Percentiles rank a stretch among this genome's conserved stretches.
phyloP scores from a whole-genome alignment of 2,797 vertebrate genomes.

The Hydrophis major region DNA sequence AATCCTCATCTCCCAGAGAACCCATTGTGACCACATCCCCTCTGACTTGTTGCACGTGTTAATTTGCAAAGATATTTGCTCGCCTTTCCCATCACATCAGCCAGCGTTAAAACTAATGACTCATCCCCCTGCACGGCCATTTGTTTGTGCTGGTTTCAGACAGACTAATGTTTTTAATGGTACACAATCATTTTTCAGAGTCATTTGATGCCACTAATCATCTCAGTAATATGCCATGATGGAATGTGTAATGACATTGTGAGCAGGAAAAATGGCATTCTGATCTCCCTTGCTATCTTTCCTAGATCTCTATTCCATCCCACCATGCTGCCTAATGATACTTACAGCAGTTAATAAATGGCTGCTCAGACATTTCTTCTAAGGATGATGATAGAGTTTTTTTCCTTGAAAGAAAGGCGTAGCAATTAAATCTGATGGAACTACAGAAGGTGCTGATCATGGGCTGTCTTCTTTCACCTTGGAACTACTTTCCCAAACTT shows the following conservation, averaged over 20 bases:
- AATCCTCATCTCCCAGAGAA: not conserved
- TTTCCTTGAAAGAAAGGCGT: not conserved
- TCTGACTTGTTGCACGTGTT: conserved; percentile 24
- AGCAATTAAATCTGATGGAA: not conserved
- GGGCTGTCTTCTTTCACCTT: not conserved
- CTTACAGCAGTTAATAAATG: conserved; percentile 61
- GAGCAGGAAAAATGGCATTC: conserved; percentile 64
- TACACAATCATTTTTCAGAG: conserved; percentile 77
- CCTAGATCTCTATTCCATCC: conserved; percentile 64
- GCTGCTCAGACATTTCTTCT: conserved; percentile 22
- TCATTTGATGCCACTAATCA: conserved; percentile 76
- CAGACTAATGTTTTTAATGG: conserved; percentile 77
- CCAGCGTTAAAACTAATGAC: conserved; percentile 57
- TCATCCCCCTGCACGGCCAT: conserved; percentile 62
- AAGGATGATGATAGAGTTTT: conserved; percentile 32
- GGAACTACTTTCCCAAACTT: not conserved
- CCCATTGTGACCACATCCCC: not conserved
- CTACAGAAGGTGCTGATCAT: not conserved
- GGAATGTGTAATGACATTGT: conserved; percentile 65
- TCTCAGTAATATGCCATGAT: conserved; percentile 58
- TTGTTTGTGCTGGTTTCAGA: conserved; percentile 72
- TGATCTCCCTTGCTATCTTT: conserved; percentile 46
- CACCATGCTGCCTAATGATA: conserved; percentile 58
- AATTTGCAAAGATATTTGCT: conserved; percentile 10
- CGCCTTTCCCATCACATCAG: conserved; percentile 39